These are phyloP conservation scores for Lasioglossum vierecki DNA, from an alignment of 2,888 invertebrate genomes.

Conservation along the genomic window DNA sequence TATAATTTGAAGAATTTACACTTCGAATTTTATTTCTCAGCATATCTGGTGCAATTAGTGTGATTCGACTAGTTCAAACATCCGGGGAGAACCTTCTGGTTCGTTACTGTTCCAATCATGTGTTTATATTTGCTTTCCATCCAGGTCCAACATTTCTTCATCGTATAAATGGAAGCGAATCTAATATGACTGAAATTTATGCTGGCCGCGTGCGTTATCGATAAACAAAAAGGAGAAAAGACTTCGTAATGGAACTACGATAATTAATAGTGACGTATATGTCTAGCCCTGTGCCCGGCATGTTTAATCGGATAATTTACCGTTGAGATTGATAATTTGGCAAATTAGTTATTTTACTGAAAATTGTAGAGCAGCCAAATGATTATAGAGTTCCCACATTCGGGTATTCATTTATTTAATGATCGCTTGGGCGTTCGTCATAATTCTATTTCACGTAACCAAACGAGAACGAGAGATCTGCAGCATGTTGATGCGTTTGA, in stretches of 20 bases:
- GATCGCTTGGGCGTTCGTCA: neutral
- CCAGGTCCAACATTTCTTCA: neutral
- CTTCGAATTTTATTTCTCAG: neutral
- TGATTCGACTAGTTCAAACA: conserved; percentile 2
- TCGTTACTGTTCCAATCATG: conserved; percentile 2
- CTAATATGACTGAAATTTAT: neutral
- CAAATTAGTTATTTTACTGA: neutral
- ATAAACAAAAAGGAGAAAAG: neutral
- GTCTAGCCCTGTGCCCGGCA: neutral
- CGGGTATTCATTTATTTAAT: neutral
- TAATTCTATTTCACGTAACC: neutral
- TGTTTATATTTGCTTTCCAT: conserved; percentile 6
- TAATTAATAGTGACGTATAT: neutral
- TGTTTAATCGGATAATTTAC: neutral
- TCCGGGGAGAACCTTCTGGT: neutral
- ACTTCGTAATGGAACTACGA: neutral
- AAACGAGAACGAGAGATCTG: neutral
- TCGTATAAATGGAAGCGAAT: neutral
- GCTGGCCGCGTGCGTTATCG: neutral
- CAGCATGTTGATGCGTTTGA: neutral
- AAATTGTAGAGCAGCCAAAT: neutral
- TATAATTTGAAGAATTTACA: neutral
- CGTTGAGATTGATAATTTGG: neutral
- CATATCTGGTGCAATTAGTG: neutral
- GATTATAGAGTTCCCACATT: neutral